phyloP scores from a whole-genome alignment of 2,113 vertebrate species.

The Platysternon megacephalum region DNA sequence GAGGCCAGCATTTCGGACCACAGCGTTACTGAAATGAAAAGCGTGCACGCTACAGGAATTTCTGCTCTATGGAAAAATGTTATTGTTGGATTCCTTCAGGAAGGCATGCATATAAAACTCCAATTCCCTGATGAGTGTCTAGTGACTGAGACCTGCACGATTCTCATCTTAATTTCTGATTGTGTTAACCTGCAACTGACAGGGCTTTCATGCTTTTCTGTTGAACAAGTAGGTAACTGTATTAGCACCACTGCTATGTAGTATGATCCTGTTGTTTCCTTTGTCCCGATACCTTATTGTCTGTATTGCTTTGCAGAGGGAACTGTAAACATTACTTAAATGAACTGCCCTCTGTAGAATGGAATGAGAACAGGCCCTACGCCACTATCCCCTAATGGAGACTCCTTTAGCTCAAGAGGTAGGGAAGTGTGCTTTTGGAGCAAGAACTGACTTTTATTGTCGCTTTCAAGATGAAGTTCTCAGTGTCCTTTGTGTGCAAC shows the following conservation, averaged over 20 bases:
- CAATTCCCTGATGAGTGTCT: slow-evolving; percentile 75
- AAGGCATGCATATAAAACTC: slow-evolving; percentile 78
- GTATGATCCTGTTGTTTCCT: background rate
- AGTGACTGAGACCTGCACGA: slow-evolving; percentile 60
- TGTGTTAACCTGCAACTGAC: slow-evolving; percentile 58
- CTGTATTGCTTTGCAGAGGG: background rate
- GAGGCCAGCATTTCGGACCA: slow-evolving; percentile 78
- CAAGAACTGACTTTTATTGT: background rate
- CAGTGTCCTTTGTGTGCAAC: background rate
- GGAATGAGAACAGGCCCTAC: background rate
- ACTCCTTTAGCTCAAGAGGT: background rate
- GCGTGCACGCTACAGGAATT: slow-evolving; percentile 81
- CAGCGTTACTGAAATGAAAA: slow-evolving; percentile 77
- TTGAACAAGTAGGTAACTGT: slow-evolving; percentile 5
- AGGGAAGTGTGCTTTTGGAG: background rate
- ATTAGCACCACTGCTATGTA: background rate
- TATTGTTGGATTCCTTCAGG: slow-evolving; percentile 85
- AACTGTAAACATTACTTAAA: background rate
- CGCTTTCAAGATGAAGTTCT: background rate
- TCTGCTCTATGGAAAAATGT: slow-evolving; percentile 84
- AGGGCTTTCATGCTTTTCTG: slow-evolving; percentile 20
- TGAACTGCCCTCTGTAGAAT: background rate
- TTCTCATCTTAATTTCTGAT: slow-evolving; percentile 67
- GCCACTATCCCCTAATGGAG: rapidly evolving
- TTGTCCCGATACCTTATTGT: background rate